Evolutionary conservation across 2,888 invertebrate species (phyloP), one percentile per base, ranked within the genome.

Genomic region (Oeneis ivallda): DNA sequence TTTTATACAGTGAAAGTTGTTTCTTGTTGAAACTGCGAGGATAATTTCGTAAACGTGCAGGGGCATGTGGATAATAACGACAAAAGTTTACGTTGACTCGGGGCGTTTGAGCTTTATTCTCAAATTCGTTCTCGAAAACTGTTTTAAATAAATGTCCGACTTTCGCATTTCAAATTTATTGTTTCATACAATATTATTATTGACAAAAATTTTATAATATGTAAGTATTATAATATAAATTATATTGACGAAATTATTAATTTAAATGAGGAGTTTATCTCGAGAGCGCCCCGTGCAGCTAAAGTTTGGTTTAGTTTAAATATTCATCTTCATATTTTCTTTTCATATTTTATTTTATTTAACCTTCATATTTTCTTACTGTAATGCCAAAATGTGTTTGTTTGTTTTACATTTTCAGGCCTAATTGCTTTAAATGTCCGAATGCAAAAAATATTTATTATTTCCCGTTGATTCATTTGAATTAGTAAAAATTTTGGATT

Each of bases 131-230:
- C 62, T 26, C 26, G 26, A 26, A 61, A 67, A 65, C 65, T 64
- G 58, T 66, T 68, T 68, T 65, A 66, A 68, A 70, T 68, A 63
- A 64, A 68, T 60, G 67, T 62, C 59, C n/a, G 52, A 69, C 15
- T 63, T 65, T 60, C 52, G 34, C 32, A 41, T 56, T 69, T 59
- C 60, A 56, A 52, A 63, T 65, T 61, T n/a, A 11, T 59, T 49
- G 34, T 15, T 52, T 61, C 41, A 47, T 15, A 17, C 9, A 11
- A 45, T 32, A 32, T 19, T 17, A 41, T 39, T 39, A 41, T 39
- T 39, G 17, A 56, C 56, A 11, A 2, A 41, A 39, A 0, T n/a
- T n/a, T 5, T 52, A 15, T 32, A 34, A 54, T 37, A 37, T 15
- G 34, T 6, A 54, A n/a, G n/a, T n/a, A 37, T n/a, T n/a, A n/a